Evolutionary conservation across 1,140 invertebrate genomes (phyloP).

Genomic region (Drosophila parabipectinata): DNA sequence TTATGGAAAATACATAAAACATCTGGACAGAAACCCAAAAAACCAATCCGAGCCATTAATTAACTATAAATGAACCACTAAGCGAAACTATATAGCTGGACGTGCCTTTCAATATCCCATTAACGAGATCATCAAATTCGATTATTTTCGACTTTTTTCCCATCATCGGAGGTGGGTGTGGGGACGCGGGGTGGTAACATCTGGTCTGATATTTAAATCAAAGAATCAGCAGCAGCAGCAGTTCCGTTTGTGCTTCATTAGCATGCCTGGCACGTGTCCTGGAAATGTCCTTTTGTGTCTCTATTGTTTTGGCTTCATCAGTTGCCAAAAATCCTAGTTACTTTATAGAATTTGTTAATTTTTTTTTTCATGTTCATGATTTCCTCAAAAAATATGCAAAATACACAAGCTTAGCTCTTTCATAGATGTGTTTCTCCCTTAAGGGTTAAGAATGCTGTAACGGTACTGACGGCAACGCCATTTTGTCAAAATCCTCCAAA

Average conservation of each 20-base stretch:
- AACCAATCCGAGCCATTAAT: constrained; percentile 49
- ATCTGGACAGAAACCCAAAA: constrained; percentile 30
- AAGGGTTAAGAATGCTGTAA: not conserved
- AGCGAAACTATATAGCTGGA: constrained; percentile 6
- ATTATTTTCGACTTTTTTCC: constrained; percentile 21
- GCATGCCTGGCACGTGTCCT: constrained; percentile 50
- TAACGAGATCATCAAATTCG: constrained; percentile 60
- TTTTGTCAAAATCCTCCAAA: constrained; percentile 1
- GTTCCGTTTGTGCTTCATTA: constrained; percentile 29
- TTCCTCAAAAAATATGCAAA: too few species aligned
- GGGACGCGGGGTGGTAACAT: not conserved
- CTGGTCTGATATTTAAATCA: constrained; percentile 45
- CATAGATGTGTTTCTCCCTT: not conserved
- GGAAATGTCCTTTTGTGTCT: constrained; percentile 21
- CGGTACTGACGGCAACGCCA: not conserved
- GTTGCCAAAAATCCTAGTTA: not conserved
- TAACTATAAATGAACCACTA: constrained; percentile 50
- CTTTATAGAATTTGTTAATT: not conserved
- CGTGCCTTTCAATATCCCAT: constrained; percentile 53
- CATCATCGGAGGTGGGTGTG: not conserved
- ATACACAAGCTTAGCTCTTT: not conserved
- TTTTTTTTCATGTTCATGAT: not conserved
- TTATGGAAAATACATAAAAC: constrained; percentile 56
- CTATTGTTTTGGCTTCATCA: constrained; percentile 1
- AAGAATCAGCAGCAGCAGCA: not conserved